Evolutionary conservation across 1,140 invertebrate species (phyloP), one percentile per base, ranked within the genome.

Genomic region (Caenorhabditis inopinata): DNA sequence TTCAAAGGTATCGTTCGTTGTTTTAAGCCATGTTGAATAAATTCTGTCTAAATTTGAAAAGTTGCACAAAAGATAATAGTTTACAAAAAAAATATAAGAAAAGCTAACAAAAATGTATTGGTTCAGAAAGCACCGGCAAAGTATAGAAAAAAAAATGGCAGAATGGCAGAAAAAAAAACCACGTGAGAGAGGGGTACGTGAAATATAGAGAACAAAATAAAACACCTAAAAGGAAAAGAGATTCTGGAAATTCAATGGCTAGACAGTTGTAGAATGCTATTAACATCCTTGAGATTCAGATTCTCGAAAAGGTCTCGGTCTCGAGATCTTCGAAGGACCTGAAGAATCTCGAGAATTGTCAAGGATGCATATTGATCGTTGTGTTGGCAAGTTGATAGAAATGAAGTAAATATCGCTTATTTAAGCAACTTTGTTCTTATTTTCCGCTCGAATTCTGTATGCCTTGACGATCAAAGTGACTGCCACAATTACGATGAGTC

Each of bases 401-500:
- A 0, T 38, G 9, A 38, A 9, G n/a, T 11, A 18, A 42, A 16
- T 18, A 21, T 21, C 7, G n/a, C 16, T 58, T 32, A 58, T 42
- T 78, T 80, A 74, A 12, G 62, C 79, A 16, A 74, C 51, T 45
- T 82, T 82, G 27, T 83, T 76, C 51, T 68, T 83, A n/a, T 77
- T 62, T 21, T 80, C 73, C 23, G 78, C 82, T 35, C 80, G 79
- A 46, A 88, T 88, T 49, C 84, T 75, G 48, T 84, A 85, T 0
- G 87, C 87, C 75, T 88, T 88, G 81, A 85, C 74, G 74, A 87
- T 53, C 18, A 88, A 81, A 21, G 85, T 85, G 32, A 87, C 74
- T 18, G 87, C 81, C 11, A 88, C 82, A 21, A 88, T 88, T 23
- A 87, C 78, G 74, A 88, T 88, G 3, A 85, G 78, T 12, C 87